These are phyloP conservation scores for Octodonta nipae DNA, from an alignment of 2,888 invertebrate genomes.

Conservation along the genomic window DNA sequence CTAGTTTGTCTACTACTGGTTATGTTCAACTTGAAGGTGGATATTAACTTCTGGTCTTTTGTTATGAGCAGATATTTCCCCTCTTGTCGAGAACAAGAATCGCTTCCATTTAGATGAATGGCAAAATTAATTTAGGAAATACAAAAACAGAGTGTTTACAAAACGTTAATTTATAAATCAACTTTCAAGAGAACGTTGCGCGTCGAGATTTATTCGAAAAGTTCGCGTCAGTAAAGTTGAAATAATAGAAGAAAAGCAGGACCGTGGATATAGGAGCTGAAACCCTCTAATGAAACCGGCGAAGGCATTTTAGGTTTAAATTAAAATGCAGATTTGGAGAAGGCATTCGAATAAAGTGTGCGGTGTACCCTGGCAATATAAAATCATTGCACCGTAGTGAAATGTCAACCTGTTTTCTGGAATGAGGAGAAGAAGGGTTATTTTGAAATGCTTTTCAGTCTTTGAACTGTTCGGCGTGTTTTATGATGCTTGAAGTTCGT, in stretches of 20 bases:
- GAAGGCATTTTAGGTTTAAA: slow-evolving; percentile 27
- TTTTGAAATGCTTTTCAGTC: slow-evolving; percentile 1
- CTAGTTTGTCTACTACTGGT: too few relatives aligned
- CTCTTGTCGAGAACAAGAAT: too few relatives aligned
- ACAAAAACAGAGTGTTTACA: slow-evolving; percentile 9
- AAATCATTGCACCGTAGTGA: too few relatives aligned
- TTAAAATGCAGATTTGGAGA: slow-evolving; percentile 30
- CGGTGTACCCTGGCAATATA: slow-evolving; percentile 8
- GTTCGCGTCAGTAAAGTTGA: slow-evolving; percentile 14
- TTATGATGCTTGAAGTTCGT: slow-evolving; percentile 2
- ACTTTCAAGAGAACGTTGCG: slow-evolving; percentile 6
- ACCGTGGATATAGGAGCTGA: slow-evolving; percentile 16
- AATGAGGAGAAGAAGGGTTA: too few relatives aligned
- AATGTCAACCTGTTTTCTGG: slow-evolving; percentile 1
- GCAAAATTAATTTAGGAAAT: slow-evolving; percentile 10
- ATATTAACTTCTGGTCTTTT: too few relatives aligned
- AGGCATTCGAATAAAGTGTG: slow-evolving; percentile 26
- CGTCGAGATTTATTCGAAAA: slow-evolving; percentile 13
- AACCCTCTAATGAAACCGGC: slow-evolving; percentile 21
- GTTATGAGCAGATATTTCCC: too few relatives aligned
- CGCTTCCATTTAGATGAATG: slow-evolving; percentile 9
- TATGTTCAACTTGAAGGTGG: too few relatives aligned
- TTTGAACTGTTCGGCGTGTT: not conserved
- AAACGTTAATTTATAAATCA: slow-evolving; percentile 13
- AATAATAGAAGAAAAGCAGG: slow-evolving; percentile 20